Evolutionary conservation across 2,113 vertebrate genomes (phyloP).

Genomic region (Oreochromis tanganicae): DNA sequence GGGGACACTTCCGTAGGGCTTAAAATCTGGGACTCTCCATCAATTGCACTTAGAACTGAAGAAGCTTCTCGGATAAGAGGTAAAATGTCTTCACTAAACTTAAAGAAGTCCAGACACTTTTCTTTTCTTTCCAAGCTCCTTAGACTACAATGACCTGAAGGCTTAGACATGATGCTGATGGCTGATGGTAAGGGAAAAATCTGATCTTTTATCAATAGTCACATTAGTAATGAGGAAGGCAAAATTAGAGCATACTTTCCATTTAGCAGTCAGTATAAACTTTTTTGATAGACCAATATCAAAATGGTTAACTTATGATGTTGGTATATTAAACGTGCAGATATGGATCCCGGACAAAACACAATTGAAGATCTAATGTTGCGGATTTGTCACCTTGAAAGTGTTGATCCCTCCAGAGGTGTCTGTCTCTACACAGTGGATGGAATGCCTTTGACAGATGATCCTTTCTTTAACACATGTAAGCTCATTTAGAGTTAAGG

Average conservation of each 20-base stretch:
- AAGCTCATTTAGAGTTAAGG: background rate
- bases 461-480: slow-evolving; percentile 63
- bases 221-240: background rate
- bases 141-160: background rate
- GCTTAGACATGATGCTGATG: background rate
- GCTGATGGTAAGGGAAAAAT: background rate
- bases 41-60: too few species aligned
- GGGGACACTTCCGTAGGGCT: too few species aligned
- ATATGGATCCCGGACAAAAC: slow-evolving; percentile 47
- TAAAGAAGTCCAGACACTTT: background rate
- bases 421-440: slow-evolving; percentile 47
- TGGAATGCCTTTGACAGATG: slow-evolving; percentile 51
- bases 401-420: background rate
- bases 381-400: slow-evolving; percentile 21
- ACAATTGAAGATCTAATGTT: slow-evolving; percentile 56
- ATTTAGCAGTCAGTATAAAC: background rate
- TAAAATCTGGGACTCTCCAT: too few species aligned
- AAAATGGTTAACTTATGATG: background rate
- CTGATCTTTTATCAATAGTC: background rate
- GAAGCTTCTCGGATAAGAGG: too few species aligned
- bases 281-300: fast-evolving
- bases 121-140: background rate
- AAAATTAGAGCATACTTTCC: background rate
- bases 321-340: background rate
- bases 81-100: too few species aligned